Percentiles rank a stretch among this genome's conserved stretches.
Evolutionary conservation across 2,797 vertebrate genomes (phyloP).

Genomic region (Acrocephalus scirpaceus): DNA sequence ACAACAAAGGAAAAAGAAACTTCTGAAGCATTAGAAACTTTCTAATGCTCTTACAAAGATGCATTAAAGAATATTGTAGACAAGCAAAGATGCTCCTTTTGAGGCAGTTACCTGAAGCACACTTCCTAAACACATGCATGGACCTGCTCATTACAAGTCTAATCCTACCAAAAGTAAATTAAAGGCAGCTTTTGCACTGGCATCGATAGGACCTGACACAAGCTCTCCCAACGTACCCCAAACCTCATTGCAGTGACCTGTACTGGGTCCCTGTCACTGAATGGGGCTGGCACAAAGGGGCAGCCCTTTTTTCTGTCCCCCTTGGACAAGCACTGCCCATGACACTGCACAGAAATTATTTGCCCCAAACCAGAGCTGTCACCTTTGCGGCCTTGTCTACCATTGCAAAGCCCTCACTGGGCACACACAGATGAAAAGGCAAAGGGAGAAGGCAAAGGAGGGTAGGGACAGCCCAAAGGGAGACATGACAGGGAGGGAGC

Average conservation of each 20-base stretch:
- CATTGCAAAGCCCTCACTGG: rapidly evolving
- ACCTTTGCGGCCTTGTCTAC: rapidly evolving
- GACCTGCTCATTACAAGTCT: constrained; percentile 10
- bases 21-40: constrained; percentile 8
- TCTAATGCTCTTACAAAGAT: not conserved
- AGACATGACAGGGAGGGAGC: not conserved
- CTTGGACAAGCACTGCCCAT: not conserved
- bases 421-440: not conserved
- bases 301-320: not conserved
- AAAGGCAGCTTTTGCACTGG: not conserved
- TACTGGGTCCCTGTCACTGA: not conserved
- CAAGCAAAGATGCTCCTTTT: constrained; percentile 31
- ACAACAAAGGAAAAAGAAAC: not conserved
- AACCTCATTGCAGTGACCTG: rapidly evolving
- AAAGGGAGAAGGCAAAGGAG: not conserved
- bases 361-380: not conserved
- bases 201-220: not conserved
- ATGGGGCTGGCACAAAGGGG: not conserved
- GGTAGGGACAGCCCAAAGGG: not conserved
- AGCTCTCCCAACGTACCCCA: rapidly evolving
- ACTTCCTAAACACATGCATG: not conserved
- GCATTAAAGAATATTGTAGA: not conserved
- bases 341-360: not conserved
- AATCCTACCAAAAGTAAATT: not conserved
- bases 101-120: constrained; percentile 24